Evolutionary conservation across 1,140 invertebrate genomes (phyloP), one percentile per base, ranked within the genome.

Genomic region (Helicoverpa zea): DNA sequence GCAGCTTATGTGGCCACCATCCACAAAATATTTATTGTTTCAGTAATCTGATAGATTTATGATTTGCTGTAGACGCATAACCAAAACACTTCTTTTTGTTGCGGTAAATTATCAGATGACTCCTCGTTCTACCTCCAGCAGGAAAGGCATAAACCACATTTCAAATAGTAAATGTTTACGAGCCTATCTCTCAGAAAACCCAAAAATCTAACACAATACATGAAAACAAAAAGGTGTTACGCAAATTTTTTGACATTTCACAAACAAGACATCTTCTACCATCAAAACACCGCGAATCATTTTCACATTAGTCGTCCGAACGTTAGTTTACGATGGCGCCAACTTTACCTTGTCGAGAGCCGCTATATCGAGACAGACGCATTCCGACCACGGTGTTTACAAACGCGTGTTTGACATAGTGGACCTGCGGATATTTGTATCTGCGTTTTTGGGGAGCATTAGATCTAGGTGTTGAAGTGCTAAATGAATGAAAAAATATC

Each of bases 281-380:
- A n/a, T 10, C 16, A 14, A 18, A 61, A 13, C 43, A 23, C 16
- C 3, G 63, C 63, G 43, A 43, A 68, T 49, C 43, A 49, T 47
- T 13, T 68, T 47, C 63, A 47, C 43, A 49, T 13, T 23, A 30
- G 18, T 18, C 7, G 56, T 58, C 11, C 35, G 13, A 61, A 61
- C 58, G 23, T 5, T 61, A 30, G 35, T 66, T 63, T 63, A 16
- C 64, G 64, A 49, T 49, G 64, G 64, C 64, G 64, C 64, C 64
- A 68, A 18, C 64, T 35, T 5, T n/a, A 30, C 52, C 35, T 14
- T 58, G 16, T 14, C 10, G 70, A 23, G 70, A 23, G 49, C 7
- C 56, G 49, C 51, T 77, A 77, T 18, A 77, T 77, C 51, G 61
- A 77, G 75, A 77, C 75, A 49, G 73, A 76, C 73, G 51, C 75